Percentiles rank a stretch among this genome's conserved stretches.
phyloP scores from a whole-genome alignment of 1,140 invertebrate genomes.

The Dendrolimus punctatus region DNA sequence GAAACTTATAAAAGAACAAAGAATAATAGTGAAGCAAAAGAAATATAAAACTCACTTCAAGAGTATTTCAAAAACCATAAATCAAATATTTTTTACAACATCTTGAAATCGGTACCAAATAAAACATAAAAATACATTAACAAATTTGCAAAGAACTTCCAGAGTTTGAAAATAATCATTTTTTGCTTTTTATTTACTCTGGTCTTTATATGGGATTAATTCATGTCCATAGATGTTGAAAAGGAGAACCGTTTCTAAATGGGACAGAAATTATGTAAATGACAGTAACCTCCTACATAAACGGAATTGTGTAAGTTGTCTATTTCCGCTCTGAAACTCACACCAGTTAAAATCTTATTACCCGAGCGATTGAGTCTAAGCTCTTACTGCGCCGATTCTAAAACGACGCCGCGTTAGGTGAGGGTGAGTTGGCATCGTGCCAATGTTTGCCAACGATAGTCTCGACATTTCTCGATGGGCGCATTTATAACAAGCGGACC shows the following conservation, averaged over 20 bases:
- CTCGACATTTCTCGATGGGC: slow-evolving; percentile 40
- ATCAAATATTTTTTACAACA: too few species aligned
- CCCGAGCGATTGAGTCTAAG: slow-evolving; percentile 8
- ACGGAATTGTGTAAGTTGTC: neutral
- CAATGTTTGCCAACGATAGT: slow-evolving; percentile 40
- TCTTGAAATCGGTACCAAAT: too few species aligned
- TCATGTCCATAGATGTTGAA: neutral
- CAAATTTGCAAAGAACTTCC: neutral
- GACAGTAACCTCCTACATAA: neutral
- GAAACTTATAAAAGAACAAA: too few species aligned
- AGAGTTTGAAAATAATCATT: neutral
- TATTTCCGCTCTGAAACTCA: too few species aligned
- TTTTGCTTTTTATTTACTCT: neutral
- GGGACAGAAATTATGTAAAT: slow-evolving; percentile 1
- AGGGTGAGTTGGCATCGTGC: slow-evolving; percentile 30
- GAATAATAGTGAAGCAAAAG: too few species aligned
- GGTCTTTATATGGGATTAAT: neutral
- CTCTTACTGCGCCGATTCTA: slow-evolving; percentile 2
- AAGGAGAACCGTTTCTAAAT: neutral
- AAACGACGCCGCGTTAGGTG: slow-evolving; percentile 7
- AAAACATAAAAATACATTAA: too few species aligned
- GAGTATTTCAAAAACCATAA: too few species aligned
- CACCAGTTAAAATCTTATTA: slow-evolving; percentile 7
- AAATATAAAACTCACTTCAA: too few species aligned
- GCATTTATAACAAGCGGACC: slow-evolving; percentile 29